Percentiles rank a stretch among this genome's conserved stretches.
Evolutionary conservation across 2,888 invertebrate species (phyloP).

Genomic region (Nephrocerus scutellatus): DNA sequence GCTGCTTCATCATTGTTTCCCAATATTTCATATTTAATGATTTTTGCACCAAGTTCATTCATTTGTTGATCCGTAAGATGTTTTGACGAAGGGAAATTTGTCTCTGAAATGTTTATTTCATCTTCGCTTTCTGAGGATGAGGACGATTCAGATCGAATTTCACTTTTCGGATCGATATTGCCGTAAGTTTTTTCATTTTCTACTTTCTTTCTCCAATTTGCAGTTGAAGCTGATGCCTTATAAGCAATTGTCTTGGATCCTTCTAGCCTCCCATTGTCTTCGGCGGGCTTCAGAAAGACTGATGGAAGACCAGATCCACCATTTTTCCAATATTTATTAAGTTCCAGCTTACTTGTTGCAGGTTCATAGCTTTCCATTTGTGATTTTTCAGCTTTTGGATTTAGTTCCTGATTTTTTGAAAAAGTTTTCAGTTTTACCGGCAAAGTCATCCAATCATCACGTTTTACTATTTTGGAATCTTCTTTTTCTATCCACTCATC

Average conservation of each 20-base stretch:
- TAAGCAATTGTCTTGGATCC: no score
- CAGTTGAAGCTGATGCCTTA: slow-evolving; percentile 1
- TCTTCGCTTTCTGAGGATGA: slow-evolving; percentile 16
- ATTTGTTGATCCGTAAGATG: slow-evolving; percentile 71
- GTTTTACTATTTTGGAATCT: slow-evolving; percentile 33
- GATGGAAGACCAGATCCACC: slow-evolving; percentile 78
- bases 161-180: no score
- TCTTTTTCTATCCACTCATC: slow-evolving; percentile 60
- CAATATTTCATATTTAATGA: slow-evolving; percentile 90
- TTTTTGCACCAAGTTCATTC: slow-evolving; percentile 84
- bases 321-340: slow-evolving; percentile 90
- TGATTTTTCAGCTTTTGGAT: slow-evolving; percentile 50
- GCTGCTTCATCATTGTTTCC: slow-evolving; percentile 65
- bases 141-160: no score
- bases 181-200: background rate
- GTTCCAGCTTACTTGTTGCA: slow-evolving; percentile 64
- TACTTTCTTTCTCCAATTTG: slow-evolving; percentile 27
- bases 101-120: slow-evolving; percentile 2
- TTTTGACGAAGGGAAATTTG: no score
- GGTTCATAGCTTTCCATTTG: slow-evolving; percentile 60
- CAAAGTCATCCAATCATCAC: slow-evolving; percentile 79
- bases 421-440: slow-evolving; percentile 45
- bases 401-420: slow-evolving; percentile 45
- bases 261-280: no score
- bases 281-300: slow-evolving; percentile 42